A percentile compares a stretch with the other conserved stretches of the same genome.
Evolutionary conservation across 92 coral and sea anemone genomes (phyloP).

Genomic region (Blastomussa wellsi): DNA sequence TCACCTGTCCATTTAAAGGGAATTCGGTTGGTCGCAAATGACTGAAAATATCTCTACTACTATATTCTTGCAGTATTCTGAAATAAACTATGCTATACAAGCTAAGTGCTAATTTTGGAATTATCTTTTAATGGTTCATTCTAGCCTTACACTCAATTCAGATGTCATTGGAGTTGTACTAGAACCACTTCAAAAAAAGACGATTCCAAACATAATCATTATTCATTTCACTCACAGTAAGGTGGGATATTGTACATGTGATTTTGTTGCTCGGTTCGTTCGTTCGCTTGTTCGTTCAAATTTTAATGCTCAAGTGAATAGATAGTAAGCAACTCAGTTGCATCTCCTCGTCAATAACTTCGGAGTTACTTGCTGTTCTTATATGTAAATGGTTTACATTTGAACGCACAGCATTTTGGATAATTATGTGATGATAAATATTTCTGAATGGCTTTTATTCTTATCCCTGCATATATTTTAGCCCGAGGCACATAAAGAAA

Average conservation of each 20-base stretch:
- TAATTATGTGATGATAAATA: neutral
- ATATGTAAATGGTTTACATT: neutral
- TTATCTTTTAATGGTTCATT: neutral
- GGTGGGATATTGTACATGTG: neutral
- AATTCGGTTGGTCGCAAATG: too few relatives aligned
- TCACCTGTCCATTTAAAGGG: too few relatives aligned
- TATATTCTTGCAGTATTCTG: too few relatives aligned
- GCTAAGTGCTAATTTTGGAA: too few relatives aligned
- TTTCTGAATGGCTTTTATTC: neutral
- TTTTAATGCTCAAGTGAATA: too few relatives aligned
- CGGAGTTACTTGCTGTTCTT: too few relatives aligned
- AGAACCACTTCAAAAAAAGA: neutral
- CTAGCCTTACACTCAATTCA: neutral
- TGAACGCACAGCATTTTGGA: neutral
- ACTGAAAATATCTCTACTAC: too few relatives aligned
- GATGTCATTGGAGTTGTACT: conserved; percentile 29
- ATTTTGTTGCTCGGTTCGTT: too few relatives aligned
- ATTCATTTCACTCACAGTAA: conserved; percentile 14
- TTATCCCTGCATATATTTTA: neutral
- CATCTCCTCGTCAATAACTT: too few relatives aligned
- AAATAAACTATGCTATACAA: too few relatives aligned
- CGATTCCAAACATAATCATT: conserved; percentile 8
- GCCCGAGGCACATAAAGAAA: neutral
- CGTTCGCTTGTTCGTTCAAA: too few relatives aligned
- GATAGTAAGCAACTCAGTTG: too few relatives aligned